These are phyloP conservation scores for Caenorhabditis tropicalis DNA, from an alignment of 1,140 invertebrate species.

Conservation along the genomic window DNA sequence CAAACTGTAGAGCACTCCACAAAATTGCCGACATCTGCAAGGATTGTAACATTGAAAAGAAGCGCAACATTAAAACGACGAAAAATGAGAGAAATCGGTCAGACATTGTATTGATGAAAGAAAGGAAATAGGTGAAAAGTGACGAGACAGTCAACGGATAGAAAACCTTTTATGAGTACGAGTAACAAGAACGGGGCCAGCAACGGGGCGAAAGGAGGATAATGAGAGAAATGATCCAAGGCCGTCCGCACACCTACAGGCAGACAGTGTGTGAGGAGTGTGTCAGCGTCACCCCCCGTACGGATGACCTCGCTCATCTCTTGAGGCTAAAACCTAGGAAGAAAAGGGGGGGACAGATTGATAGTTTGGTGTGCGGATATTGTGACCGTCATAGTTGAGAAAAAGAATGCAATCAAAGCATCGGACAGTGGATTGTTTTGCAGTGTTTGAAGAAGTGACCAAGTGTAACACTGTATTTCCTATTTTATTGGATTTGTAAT, in stretches of 20 bases:
- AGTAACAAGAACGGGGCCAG: slow-evolving; percentile 11
- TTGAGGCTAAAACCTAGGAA: neutral
- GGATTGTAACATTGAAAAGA: neutral
- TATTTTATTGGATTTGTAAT: slow-evolving; percentile 26
- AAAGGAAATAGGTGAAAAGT: neutral
- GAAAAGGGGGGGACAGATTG: neutral
- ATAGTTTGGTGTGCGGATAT: neutral
- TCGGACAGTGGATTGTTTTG: neutral
- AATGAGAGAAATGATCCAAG: slow-evolving; percentile 32
- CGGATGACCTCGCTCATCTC: slow-evolving; percentile 9
- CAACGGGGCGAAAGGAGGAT: slow-evolving; percentile 1
- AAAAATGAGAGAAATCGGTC: neutral
- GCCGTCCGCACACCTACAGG: neutral
- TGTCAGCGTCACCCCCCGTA: neutral
- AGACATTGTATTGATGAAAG: neutral
- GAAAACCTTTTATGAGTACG: slow-evolving; percentile 10
- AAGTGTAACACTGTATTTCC: neutral
- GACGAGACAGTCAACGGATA: neutral
- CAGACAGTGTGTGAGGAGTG: neutral
- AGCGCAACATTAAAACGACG: too few species aligned
- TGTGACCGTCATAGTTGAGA: neutral
- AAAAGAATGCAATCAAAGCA: neutral
- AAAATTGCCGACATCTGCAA: neutral
- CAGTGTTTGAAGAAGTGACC: neutral
- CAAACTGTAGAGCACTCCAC: slow-evolving; percentile 5